Conservation (phyloP, 1,140 invertebrate genomes). For the Ridgeia piscesae region DNA sequence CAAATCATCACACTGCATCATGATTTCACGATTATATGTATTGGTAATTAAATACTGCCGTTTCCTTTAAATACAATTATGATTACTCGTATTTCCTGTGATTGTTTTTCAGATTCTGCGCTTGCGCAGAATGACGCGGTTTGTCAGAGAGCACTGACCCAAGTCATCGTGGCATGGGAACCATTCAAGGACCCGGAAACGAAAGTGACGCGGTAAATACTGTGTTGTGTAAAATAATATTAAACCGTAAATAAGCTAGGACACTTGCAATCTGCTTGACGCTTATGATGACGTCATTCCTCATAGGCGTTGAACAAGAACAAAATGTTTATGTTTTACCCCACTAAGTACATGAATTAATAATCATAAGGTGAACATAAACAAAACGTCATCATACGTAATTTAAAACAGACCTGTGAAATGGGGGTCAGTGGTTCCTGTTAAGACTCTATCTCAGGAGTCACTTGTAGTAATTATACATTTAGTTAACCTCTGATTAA, state of each 20-base stretch:
- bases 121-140: not conserved
- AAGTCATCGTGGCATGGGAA: slow-evolving; percentile 4
- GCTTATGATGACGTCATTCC: too few species aligned
- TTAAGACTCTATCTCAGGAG: too few species aligned
- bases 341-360: too few species aligned
- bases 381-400: too few species aligned
- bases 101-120: not conserved
- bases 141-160: not conserved
- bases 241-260: not conserved
- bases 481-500: too few species aligned
- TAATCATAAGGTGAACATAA: too few species aligned
- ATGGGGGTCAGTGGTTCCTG: too few species aligned
- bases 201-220: not conserved
- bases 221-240: not conserved
- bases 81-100: not conserved
- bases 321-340: too few species aligned
- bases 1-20: not conserved
- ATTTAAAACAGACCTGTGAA: too few species aligned
- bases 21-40: not conserved
- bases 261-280: too few species aligned
- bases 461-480: too few species aligned
- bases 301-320: too few species aligned
- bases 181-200: not conserved
- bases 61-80: not conserved
- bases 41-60: not conserved